Evolutionary conservation across 2,797 vertebrate genomes (phyloP).

Genomic region (Podarcis lilfordi): DNA sequence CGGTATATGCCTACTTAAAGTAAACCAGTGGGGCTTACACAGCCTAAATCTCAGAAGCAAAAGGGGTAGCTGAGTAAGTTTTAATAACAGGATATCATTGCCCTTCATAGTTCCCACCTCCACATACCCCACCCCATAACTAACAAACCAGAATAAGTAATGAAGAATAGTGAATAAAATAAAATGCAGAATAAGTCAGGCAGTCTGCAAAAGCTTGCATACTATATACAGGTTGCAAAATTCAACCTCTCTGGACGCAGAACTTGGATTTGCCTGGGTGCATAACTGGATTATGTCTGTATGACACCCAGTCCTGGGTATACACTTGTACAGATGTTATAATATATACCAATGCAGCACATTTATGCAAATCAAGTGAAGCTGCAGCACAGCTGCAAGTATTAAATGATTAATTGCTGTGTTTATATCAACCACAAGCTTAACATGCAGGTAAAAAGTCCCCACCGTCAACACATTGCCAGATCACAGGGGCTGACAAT

Average conservation of each 20-base stretch:
- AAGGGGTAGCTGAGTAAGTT: not conserved
- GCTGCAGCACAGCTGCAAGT: not conserved
- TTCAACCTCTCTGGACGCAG: not conserved
- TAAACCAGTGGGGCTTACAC: not conserved
- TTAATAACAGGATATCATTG: too few relatives aligned
- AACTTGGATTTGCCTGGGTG: not conserved
- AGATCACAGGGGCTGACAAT: not conserved
- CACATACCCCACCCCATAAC: not conserved
- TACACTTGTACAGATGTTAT: not conserved
- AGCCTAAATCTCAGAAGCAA: not conserved
- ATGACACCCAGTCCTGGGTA: not conserved
- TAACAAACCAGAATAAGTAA: not conserved
- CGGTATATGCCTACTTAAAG: not conserved
- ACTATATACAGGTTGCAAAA: not conserved
- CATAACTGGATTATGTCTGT: not conserved
- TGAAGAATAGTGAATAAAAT: too few relatives aligned
- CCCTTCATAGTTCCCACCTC: not conserved
- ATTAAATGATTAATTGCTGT: not conserved
- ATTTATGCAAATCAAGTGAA: conserved; percentile 9
- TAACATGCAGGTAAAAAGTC: not conserved
- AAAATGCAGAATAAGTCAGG: not conserved
- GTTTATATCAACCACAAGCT: not conserved
- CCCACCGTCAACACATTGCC: not conserved
- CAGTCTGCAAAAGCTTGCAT: not conserved
- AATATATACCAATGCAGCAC: not conserved